Conservation (phyloP, 2,113 vertebrate species). For the Tringa solitaria region DNA sequence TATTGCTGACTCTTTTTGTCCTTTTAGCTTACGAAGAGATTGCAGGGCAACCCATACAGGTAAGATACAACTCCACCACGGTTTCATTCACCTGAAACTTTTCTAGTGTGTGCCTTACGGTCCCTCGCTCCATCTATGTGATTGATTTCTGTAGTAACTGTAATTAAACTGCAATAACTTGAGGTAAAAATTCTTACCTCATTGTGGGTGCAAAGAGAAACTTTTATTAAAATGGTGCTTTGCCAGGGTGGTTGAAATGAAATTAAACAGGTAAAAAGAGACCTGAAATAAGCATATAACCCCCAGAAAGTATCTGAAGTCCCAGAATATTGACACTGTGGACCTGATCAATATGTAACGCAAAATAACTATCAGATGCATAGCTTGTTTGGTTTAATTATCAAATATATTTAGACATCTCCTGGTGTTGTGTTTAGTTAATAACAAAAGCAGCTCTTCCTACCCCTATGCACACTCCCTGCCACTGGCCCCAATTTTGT, state of each 20-base stretch:
- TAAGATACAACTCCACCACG: constrained; percentile 65
- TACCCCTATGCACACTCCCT: too few species aligned
- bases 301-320: neutral
- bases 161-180: neutral
- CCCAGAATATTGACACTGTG: too few species aligned
- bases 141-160: neutral
- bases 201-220: neutral
- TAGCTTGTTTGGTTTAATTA: neutral
- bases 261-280: neutral
- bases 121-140: neutral
- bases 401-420: neutral
- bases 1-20: neutral
- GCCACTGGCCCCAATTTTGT: neutral
- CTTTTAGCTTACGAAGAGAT: constrained; percentile 85
- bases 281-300: neutral
- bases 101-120: neutral
- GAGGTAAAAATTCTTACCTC: neutral
- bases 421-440: neutral
- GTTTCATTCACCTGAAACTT: neutral
- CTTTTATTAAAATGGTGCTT: neutral
- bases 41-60: constrained; percentile 91
- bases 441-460: neutral
- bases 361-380: neutral
- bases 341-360: neutral
- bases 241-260: neutral